phyloP scores from a whole-genome alignment of 2,888 invertebrate genomes.

The Cataglyphis livida region DNA sequence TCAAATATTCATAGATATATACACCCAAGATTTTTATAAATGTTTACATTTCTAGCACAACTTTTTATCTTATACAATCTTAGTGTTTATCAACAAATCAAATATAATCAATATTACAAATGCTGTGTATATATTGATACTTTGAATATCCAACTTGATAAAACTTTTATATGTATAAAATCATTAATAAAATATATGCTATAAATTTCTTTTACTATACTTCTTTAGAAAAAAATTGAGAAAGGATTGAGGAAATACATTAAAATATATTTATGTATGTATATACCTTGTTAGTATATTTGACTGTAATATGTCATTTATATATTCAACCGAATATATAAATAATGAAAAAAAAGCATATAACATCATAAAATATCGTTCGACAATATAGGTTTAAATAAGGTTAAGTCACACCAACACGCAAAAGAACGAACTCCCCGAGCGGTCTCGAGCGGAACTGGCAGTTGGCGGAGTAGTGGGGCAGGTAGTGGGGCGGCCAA shows the following conservation, averaged over 20 bases:
- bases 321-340: background rate
- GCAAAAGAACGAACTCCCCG: background rate
- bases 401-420: background rate
- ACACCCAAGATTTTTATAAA: background rate
- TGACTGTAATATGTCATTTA: background rate
- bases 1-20: background rate
- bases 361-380: background rate
- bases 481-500: background rate
- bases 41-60: background rate
- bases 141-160: too few species aligned
- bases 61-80: background rate
- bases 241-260: background rate
- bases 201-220: too few species aligned
- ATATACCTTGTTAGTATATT: background rate
- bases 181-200: too few species aligned
- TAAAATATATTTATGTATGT: background rate
- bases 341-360: background rate
- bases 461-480: background rate
- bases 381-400: too few species aligned
- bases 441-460: slow-evolving; percentile 26
- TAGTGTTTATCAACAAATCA: background rate
- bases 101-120: background rate
- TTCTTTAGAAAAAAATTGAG: background rate
- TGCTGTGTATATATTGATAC: background rate
- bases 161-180: too few species aligned